phyloP scores from a whole-genome alignment of 2,888 invertebrate genomes.

The Plebejus melissa region DNA sequence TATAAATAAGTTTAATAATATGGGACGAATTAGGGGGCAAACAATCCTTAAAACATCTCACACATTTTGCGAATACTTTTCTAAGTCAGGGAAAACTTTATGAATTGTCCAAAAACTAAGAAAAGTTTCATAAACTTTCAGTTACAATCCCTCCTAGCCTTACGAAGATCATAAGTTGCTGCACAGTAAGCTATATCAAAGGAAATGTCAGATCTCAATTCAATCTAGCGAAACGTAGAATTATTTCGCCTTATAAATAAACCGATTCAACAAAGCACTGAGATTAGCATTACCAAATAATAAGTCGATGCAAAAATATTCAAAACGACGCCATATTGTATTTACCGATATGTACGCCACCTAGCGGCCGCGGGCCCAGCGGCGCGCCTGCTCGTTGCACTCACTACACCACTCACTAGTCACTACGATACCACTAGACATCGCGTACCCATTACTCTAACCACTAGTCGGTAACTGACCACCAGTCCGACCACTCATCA shows the following conservation, averaged over 20 bases:
- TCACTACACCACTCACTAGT: conserved; percentile 42
- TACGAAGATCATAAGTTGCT: background rate
- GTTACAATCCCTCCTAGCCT: background rate
- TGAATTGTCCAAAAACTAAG: background rate
- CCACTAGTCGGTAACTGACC: background rate
- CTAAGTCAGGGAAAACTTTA: no score
- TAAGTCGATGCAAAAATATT: conserved; percentile 68
- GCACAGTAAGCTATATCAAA: background rate
- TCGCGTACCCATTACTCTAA: background rate
- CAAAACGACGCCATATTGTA: conserved; percentile 64
- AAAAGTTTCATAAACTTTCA: background rate
- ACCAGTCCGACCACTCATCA: background rate
- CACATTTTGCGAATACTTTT: no score
- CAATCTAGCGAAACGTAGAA: background rate
- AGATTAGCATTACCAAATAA: conserved; percentile 26
- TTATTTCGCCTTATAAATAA: background rate
- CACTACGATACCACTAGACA: conserved; percentile 33
- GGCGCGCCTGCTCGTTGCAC: conserved; percentile 38
- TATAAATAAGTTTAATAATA: no score
- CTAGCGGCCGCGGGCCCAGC: conserved; percentile 59
- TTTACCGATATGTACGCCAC: conserved; percentile 66
- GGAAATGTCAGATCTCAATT: background rate
- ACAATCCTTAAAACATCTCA: no score
- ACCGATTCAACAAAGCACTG: background rate
- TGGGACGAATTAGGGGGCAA: no score